phyloP scores from a whole-genome alignment of 2,797 vertebrate genomes.

The Menidia menidia region DNA sequence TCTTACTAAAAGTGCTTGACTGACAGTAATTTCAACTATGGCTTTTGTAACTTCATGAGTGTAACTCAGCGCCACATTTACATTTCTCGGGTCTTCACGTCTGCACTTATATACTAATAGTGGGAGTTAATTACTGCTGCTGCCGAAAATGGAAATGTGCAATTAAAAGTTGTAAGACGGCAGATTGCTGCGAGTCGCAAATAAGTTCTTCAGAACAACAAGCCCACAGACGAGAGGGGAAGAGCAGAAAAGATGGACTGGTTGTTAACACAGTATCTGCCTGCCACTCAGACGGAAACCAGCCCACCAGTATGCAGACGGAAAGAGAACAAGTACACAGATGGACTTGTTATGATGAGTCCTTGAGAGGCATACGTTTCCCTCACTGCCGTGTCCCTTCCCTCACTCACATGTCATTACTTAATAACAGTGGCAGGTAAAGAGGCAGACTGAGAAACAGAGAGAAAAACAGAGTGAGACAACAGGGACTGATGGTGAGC shows the following conservation, averaged over 20 bases:
- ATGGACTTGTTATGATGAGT: conserved; percentile 72
- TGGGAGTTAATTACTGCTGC: conserved; percentile 15
- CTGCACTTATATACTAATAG: conserved; percentile 40
- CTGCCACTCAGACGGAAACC: conserved; percentile 53
- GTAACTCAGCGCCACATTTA: conserved; percentile 30
- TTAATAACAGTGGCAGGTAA: conserved; percentile 52
- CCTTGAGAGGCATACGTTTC: conserved; percentile 61
- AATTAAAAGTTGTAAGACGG: conserved; percentile 37
- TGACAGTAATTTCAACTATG: conserved; percentile 32
- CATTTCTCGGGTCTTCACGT: conserved; percentile 36
- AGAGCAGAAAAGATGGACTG: conserved; percentile 21
- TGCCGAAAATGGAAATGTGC: conserved; percentile 44
- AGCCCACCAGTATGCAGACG: conserved; percentile 25
- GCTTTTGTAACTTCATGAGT: conserved; percentile 7
- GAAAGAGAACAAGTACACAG: conserved; percentile 52
- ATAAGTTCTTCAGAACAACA: conserved; percentile 23
- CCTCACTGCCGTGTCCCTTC: conserved; percentile 54
- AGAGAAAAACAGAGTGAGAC: conserved; percentile 12
- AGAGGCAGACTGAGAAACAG: conserved; percentile 11
- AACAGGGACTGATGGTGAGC: conserved; percentile 48
- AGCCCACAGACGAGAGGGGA: conserved; percentile 15
- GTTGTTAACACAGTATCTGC: conserved; percentile 43
- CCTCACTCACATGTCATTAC: conserved; percentile 64
- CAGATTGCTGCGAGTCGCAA: conserved; percentile 26
- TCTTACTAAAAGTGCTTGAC: conserved; percentile 39